Conservation (phyloP, 2,113 vertebrate genomes). For the Turdus rufiventris region DNA sequence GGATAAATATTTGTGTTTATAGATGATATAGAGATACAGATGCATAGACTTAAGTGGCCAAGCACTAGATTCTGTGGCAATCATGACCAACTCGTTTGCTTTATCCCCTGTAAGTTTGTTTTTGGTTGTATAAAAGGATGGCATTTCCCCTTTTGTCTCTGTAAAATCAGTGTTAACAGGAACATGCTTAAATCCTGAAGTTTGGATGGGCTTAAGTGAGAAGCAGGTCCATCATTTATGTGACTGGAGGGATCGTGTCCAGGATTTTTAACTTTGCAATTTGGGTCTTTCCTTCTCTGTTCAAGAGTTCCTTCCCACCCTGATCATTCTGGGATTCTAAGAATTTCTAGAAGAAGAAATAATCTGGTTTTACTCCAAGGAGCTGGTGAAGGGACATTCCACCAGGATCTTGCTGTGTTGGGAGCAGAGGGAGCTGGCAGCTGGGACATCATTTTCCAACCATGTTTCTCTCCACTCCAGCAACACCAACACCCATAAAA, state of each 20-base stretch:
- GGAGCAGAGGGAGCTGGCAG: not conserved
- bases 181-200: not conserved
- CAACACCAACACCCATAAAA: not conserved
- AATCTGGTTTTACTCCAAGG: not conserved
- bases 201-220: not conserved
- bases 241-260: not conserved
- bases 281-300: not conserved
- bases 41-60: not conserved
- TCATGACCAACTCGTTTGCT: not conserved
- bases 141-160: not conserved
- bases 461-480: not conserved
- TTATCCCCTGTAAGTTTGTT: not conserved
- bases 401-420: not conserved
- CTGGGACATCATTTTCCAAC: not conserved
- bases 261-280: not conserved
- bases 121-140: not conserved
- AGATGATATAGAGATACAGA: fast-evolving
- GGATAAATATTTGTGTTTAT: not conserved
- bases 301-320: not conserved
- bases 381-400: not conserved
- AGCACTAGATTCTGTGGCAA: not conserved
- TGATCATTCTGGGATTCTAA: not conserved
- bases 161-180: not conserved
- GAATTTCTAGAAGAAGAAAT: not conserved
- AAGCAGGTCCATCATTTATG: not conserved